Evolutionary conservation across 64 coral and sea anemone genomes (phyloP).

Genomic region (Catalaphyllia jardinei): DNA sequence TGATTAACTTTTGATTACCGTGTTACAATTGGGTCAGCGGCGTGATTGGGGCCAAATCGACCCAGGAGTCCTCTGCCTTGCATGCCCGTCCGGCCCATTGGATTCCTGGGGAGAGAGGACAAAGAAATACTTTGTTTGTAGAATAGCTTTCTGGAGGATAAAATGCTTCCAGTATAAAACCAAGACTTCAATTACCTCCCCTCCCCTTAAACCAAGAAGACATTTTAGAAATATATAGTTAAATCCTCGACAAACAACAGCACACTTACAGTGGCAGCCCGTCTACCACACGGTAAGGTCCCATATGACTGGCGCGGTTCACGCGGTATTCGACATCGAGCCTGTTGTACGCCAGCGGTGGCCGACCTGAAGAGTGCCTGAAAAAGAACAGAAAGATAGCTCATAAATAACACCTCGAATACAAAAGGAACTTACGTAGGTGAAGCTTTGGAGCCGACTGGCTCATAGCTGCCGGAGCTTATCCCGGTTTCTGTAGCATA

Average conservation of each 20-base stretch:
- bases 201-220: background rate
- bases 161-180: too few species aligned
- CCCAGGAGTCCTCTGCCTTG: constrained; percentile 86
- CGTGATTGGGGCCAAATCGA: constrained; percentile 96
- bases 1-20: constrained; percentile 22
- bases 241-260: background rate
- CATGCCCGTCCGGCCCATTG: constrained; percentile 96
- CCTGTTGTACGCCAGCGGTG: constrained; percentile 71
- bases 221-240: too few species aligned
- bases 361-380: constrained; percentile 55
- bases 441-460: too few species aligned
- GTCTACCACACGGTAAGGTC: constrained; percentile 70
- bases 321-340: constrained; percentile 77
- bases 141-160: too few species aligned
- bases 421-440: background rate
- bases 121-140: background rate
- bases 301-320: constrained; percentile 85
- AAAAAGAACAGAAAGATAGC: background rate
- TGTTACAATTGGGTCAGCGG: constrained; percentile 95
- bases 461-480: too few species aligned
- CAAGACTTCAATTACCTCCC: background rate
- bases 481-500: too few species aligned
- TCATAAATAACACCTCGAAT: background rate
- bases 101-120: constrained; percentile 67
- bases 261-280: constrained; percentile 78